Evolutionary conservation across 2,797 vertebrate species (phyloP).

Genomic region (Pempheris klunzingeri): DNA sequence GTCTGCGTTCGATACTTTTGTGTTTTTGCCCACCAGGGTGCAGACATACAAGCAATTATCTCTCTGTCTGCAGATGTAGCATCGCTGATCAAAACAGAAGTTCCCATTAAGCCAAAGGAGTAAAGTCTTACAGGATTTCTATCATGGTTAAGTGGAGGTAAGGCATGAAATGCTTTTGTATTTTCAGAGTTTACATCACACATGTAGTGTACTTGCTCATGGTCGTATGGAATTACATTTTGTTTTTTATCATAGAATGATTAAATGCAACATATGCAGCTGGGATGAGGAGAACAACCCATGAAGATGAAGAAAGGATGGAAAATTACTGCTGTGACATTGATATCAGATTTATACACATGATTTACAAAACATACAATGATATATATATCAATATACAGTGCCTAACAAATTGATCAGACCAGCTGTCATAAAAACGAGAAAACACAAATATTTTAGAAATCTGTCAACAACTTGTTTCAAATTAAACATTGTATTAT

Average conservation of each 20-base stretch:
- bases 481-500: too few relatives aligned
- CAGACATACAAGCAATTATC: not conserved
- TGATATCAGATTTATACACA: not conserved
- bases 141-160: constrained; percentile 16
- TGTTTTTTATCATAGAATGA: constrained; percentile 1
- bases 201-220: not conserved
- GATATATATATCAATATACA: too few relatives aligned
- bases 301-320: constrained; percentile 14
- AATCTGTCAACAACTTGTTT: too few relatives aligned
- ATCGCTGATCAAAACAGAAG: constrained; percentile 78
- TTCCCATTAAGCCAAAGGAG: constrained; percentile 66
- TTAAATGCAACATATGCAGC: not conserved
- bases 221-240: not conserved
- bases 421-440: too few relatives aligned
- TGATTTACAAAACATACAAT: not conserved
- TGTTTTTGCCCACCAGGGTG: not conserved
- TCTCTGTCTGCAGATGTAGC: constrained; percentile 74
- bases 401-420: too few relatives aligned
- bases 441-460: too few relatives aligned
- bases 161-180: not conserved
- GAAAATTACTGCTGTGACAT: not conserved
- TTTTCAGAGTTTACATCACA: not conserved
- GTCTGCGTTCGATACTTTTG: not conserved
- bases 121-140: constrained; percentile 1
- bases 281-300: constrained; percentile 10